Base-by-base conservation (phyloP, 2,113 vertebrate genomes). In the Actenoides lindsayi region DNA sequence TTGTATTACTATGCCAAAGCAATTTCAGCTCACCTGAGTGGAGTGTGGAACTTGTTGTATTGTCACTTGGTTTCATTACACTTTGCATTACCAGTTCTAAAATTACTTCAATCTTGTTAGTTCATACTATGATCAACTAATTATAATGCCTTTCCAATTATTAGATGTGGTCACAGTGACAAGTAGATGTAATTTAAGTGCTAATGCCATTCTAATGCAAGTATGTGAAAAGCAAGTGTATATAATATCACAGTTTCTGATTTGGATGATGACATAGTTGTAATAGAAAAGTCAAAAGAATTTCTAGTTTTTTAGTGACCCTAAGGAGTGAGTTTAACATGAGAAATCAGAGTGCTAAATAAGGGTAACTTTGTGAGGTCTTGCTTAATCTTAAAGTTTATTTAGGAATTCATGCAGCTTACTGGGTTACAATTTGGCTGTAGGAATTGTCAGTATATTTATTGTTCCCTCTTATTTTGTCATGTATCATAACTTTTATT, bases 121-220 rank as follows among this genome's bases (percentile, higher is more conserved):
- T 27, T 31, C 28, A 77, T 94, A 80, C 93, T 97, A 92, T 96
- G 91, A 96, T 98, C 83, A 95, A 79, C 75, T 97, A 92, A 96
- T 96, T 96, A 87, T 80, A 90, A 96, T 94, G 62, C 91, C 60
- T 96, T 95, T 96, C 68, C 92, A 94, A 71, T 96, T 95, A 96
- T 94, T 96, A 93, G 78, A 76, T 92, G 73, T 85, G 76, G 90
- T 94, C 93, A 96, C 88, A 95, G 82, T 85, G 95, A 95, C 86
- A 93, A 96, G 90, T 93, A 96, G 91, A 89, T 84, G 94, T 95
- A 97, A 97, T 95, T 96, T 56, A 83, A 75, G 33, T 68, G 68
- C 94, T 97, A 87, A 94, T 95, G 86, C 44, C 37, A 69, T 96
- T 94, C 12, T 28, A 82, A 41, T n/a, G 15, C 28, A 91, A 65